These are phyloP conservation scores for Trichacis sp. DNA, from an alignment of 2,888 invertebrate genomes.

Conservation along the genomic window DNA sequence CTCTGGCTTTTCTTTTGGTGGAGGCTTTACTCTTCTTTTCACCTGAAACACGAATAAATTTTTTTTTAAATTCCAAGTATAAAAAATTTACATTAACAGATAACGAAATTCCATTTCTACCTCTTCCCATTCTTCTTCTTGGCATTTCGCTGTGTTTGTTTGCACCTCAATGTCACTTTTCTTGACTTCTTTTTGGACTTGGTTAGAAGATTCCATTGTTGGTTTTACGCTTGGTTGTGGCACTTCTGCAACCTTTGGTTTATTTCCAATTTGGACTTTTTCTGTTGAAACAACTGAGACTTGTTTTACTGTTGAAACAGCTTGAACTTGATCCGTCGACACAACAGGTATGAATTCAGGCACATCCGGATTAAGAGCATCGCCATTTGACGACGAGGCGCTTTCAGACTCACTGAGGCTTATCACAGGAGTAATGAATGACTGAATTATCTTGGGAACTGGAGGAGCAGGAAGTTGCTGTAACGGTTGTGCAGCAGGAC, in stretches of 20 bases:
- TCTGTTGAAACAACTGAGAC: too few species aligned
- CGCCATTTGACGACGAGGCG: conserved; percentile 63
- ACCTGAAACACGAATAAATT: too few species aligned
- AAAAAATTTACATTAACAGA: conserved; percentile 14
- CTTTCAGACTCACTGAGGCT: conserved; percentile 57
- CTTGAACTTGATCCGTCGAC: too few species aligned
- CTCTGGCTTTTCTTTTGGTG: conserved; percentile 59
- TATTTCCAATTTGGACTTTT: conserved; percentile 15
- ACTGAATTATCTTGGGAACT: conserved; percentile 74
- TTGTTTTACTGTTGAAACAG: too few species aligned
- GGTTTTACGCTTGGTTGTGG: conserved; percentile 22
- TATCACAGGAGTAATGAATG: conserved; percentile 50
- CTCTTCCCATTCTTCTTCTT: conserved; percentile 73
- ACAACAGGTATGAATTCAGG: conserved; percentile 84
- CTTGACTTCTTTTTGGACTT: background rate
- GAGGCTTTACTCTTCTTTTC: conserved; percentile 67
- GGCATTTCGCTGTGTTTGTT: conserved; percentile 58
- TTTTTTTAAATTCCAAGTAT: too few species aligned
- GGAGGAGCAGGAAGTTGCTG: conserved; percentile 80
- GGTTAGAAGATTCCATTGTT: conserved; percentile 41
- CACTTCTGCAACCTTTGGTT: conserved; percentile 15
- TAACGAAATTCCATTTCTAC: conserved; percentile 59
- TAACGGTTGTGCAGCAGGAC: conserved; percentile 74
- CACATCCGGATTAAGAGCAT: conserved; percentile 83
- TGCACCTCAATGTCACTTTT: background rate